These are phyloP conservation scores for Phycodurus eques DNA, from an alignment of 2,113 vertebrate genomes.

Conservation along the genomic window DNA sequence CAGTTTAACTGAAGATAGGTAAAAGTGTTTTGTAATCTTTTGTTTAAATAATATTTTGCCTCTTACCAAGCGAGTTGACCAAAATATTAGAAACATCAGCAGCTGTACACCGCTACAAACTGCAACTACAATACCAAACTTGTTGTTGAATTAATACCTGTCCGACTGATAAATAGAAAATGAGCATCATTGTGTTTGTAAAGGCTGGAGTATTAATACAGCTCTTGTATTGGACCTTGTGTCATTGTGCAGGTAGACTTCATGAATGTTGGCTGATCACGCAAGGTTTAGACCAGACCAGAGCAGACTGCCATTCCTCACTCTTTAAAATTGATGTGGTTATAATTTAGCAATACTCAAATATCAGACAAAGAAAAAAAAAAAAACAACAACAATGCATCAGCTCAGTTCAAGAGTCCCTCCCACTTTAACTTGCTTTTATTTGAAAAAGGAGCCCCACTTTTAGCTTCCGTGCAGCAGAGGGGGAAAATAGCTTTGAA, in stretches of 20 bases:
- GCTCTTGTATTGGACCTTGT: too few species aligned
- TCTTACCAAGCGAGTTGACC: too few species aligned
- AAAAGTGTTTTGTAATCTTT: too few species aligned
- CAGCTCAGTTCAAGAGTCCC: background rate
- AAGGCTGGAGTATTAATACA: too few species aligned
- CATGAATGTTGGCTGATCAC: background rate
- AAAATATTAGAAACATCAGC: too few species aligned
- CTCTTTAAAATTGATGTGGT: conserved; percentile 1
- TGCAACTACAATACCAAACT: too few species aligned
- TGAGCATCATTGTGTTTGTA: too few species aligned
- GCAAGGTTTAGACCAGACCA: background rate
- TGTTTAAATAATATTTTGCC: too few species aligned
- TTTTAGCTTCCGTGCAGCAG: conserved; percentile 19
- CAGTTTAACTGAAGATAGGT: too few species aligned
- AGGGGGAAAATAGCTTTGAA: conserved; percentile 34
- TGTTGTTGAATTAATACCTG: too few species aligned
- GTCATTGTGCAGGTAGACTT: background rate
- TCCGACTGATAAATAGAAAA: too few species aligned
- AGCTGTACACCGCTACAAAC: too few species aligned
- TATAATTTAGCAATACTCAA: conserved; percentile 12
- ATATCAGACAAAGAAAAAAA: background rate
- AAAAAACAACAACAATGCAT: conserved; percentile 2
- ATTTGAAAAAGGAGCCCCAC: conserved; percentile 19
- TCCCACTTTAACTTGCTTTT: conserved; percentile 8
- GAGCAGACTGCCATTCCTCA: background rate